These are phyloP conservation scores for Coleophora deauratella DNA, from an alignment of 2,888 invertebrate genomes.

Conservation along the genomic window DNA sequence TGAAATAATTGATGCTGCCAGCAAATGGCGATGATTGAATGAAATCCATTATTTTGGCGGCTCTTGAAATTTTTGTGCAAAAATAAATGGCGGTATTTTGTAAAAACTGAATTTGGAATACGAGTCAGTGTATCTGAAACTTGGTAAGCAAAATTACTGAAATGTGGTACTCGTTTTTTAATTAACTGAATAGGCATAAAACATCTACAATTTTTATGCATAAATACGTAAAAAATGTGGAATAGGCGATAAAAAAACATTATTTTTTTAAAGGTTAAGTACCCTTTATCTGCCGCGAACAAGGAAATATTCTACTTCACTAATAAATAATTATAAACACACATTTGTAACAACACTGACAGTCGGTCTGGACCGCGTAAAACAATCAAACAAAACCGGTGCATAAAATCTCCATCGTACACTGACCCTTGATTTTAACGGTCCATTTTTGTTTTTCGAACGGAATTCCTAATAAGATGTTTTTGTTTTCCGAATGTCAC, in stretches of 20 bases:
- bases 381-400: slow-evolving; percentile 48
- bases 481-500: slow-evolving; percentile 20
- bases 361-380: slow-evolving; percentile 1
- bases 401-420: slow-evolving; percentile 49
- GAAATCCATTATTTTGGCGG: slow-evolving; percentile 28
- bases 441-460: slow-evolving; percentile 36
- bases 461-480: slow-evolving; percentile 43
- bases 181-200: too few relatives aligned
- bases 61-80: not conserved
- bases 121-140: too few relatives aligned
- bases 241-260: too few relatives aligned
- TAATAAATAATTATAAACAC: not conserved
- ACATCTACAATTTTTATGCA: too few relatives aligned
- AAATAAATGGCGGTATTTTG: not conserved
- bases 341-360: not conserved
- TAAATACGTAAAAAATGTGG: too few relatives aligned
- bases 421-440: slow-evolving; percentile 52
- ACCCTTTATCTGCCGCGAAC: too few relatives aligned
- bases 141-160: too few relatives aligned
- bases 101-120: too few relatives aligned
- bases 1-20: slow-evolving; percentile 38
- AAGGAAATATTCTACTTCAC: too few relatives aligned
- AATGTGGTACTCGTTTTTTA: too few relatives aligned
- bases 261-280: too few relatives aligned
- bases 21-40: slow-evolving; percentile 44